A percentile compares a stretch with the other conserved stretches of the same genome.
Conservation (phyloP, 2,113 vertebrate species). For the Lamprotornis superbus region DNA sequence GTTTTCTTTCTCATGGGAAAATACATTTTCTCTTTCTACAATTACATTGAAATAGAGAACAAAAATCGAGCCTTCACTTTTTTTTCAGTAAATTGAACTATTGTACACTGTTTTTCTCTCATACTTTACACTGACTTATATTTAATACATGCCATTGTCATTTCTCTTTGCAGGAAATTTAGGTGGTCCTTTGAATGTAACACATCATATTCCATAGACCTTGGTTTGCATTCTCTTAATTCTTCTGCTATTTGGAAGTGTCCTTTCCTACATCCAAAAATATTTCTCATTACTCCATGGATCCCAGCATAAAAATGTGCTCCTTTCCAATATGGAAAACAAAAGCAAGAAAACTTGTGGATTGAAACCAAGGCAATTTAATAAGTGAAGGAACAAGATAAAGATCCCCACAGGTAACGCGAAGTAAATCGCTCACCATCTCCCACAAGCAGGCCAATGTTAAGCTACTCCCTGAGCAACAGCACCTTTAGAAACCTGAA, state of each 20-base stretch:
- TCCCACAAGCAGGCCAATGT: not conserved
- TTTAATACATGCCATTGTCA: not conserved
- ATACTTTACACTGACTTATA: not conserved
- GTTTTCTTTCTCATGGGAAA: not conserved
- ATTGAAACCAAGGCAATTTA: not conserved
- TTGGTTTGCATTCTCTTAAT: not conserved
- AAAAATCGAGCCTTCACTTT: not conserved
- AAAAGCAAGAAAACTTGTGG: not conserved
- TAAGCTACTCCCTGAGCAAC: not conserved
- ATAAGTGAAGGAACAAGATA: not conserved
- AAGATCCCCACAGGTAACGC: not conserved
- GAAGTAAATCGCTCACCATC: not conserved
- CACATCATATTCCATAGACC: not conserved
- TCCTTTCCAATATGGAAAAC: not conserved
- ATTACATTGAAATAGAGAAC: slow-evolving; percentile 2
- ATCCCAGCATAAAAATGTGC: not conserved
- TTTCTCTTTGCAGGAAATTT: not conserved
- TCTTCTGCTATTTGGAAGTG: not conserved
- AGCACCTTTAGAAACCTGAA: not conserved
- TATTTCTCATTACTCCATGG: not conserved
- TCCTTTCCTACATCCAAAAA: not conserved
- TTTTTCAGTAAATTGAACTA: not conserved
- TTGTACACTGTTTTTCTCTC: not conserved
- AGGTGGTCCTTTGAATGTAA: not conserved
- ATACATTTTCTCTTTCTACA: slow-evolving; percentile 32